A percentile compares a stretch with the other conserved stretches of the same genome.
Conservation (phyloP, 1,140 invertebrate genomes). For the Telenomus remus region DNA sequence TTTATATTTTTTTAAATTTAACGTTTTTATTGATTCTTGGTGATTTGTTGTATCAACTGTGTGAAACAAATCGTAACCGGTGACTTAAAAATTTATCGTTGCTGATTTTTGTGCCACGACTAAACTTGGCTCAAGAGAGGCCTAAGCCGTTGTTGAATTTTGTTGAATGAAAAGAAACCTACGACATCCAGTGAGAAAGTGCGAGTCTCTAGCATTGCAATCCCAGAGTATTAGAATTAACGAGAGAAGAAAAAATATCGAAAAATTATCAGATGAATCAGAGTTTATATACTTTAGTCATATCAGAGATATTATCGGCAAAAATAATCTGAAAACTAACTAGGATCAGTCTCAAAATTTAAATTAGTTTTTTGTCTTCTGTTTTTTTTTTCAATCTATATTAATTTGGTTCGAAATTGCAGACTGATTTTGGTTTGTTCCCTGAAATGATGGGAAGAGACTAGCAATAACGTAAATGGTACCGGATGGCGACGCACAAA, state of each 20-base stretch:
- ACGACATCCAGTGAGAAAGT: constrained; percentile 63
- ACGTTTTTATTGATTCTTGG: no score
- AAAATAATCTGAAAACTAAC: background rate
- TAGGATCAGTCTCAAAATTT: background rate
- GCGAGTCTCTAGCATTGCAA: constrained; percentile 61
- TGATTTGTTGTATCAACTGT: no score
- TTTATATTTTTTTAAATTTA: no score
- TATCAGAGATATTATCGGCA: constrained; percentile 62
- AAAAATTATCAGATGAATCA: constrained; percentile 69
- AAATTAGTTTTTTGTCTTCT: no score
- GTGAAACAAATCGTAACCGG: background rate
- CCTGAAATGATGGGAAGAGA: constrained; percentile 10
- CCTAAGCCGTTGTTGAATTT: constrained; percentile 73
- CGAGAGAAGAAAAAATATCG: constrained; percentile 42
- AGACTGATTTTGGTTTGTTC: no score
- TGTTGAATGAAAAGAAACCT: constrained; percentile 69
- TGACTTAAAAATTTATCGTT: constrained; percentile 3
- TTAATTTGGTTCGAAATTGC: no score
- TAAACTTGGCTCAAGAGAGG: constrained; percentile 64
- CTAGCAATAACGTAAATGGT: background rate
- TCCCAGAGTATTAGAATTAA: constrained; percentile 70
- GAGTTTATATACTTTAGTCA: constrained; percentile 74
- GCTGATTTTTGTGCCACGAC: constrained; percentile 66
- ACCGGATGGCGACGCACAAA: constrained; percentile 61
- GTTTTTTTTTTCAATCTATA: no score